Evolutionary conservation across 2,888 invertebrate species (phyloP).

Genomic region (Megamerina dolium): DNA sequence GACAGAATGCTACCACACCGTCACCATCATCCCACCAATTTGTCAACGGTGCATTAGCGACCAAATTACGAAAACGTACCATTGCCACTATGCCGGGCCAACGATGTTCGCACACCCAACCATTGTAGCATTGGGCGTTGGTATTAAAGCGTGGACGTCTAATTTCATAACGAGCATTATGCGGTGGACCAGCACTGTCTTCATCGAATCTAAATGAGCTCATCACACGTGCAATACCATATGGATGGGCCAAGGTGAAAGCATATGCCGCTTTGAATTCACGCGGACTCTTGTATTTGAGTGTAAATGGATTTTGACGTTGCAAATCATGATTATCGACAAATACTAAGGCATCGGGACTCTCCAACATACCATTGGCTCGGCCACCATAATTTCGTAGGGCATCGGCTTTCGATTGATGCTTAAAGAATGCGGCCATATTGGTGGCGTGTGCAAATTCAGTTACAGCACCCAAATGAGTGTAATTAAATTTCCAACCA

Average conservation of each 20-base stretch:
- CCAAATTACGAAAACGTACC: conserved; percentile 67
- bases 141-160: conserved; percentile 59
- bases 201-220: conserved; percentile 69
- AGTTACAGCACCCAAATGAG: conserved; percentile 58
- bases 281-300: conserved; percentile 51
- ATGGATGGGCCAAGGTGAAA: conserved; percentile 81
- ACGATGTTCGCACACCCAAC: conserved; percentile 77
- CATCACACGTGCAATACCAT: conserved; percentile 72
- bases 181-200: conserved; percentile 60
- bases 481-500: conserved; percentile 48
- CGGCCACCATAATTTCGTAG: conserved; percentile 57
- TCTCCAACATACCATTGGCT: conserved; percentile 58
- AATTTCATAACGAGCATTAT: conserved; percentile 54
- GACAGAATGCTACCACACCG: conserved; percentile 76
- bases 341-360: conserved; percentile 60
- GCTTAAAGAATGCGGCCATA: conserved; percentile 50
- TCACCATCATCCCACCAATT: conserved; percentile 74
- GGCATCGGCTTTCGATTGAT: background rate
- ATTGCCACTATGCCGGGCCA: conserved; percentile 73
- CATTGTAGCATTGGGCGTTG: conserved; percentile 56
- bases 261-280: conserved; percentile 70
- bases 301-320: conserved; percentile 1
- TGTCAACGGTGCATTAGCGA: conserved; percentile 51
- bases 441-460: conserved; percentile 56
- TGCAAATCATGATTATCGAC: conserved; percentile 75